Base-by-base conservation (phyloP, 1,140 invertebrate genomes). In the Panulirus ornatus region DNA sequence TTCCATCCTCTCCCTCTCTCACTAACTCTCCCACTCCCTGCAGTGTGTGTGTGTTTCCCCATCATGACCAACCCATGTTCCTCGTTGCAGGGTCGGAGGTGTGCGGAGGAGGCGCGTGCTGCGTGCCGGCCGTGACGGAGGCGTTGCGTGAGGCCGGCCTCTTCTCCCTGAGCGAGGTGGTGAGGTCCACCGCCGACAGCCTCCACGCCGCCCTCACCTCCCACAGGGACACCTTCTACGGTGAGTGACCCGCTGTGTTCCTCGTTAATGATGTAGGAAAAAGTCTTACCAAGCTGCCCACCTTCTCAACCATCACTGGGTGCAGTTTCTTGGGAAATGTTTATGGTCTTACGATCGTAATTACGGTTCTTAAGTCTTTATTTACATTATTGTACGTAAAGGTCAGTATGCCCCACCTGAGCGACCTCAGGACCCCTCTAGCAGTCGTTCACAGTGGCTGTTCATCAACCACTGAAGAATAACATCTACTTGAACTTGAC, bases 71-170 rank as follows among this genome's bases (percentile, higher is more conserved):
- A 11, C 22, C 51, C 51, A 58, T 42, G 8, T 71, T 44, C 22
- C 30, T n/a, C n/a, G 42, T 40, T 44, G 2, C 84, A 85, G 84
- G 84, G 30, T 75, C 84, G 27, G 44, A 51, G 16, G 71, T 85
- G 30, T 85, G 84, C 19, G 84, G 84, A 16, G 84, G 84, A 6
- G 83, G 71, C 9, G 66, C 66, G n/a, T 85, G 84, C 58, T 75
- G 70, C 9, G 66, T 85, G 84, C 84, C 84, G 19, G 70, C 70
- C n/a, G 66, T 85, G 22, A 85, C 84, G 44, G 66, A 85, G 40
- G 84, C 51, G 38, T 30, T 85, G 14, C 70, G 27, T 40, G 84
- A 30, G 84, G 70, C 66, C 22, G 84, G 84, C 19, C 70, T 44
- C n/a, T 40, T 9, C 44, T 85, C 84, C 44, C 84, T 85, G 9